Conservation (phyloP, 2,797 vertebrate genomes). For the Fringilla coelebs region DNA sequence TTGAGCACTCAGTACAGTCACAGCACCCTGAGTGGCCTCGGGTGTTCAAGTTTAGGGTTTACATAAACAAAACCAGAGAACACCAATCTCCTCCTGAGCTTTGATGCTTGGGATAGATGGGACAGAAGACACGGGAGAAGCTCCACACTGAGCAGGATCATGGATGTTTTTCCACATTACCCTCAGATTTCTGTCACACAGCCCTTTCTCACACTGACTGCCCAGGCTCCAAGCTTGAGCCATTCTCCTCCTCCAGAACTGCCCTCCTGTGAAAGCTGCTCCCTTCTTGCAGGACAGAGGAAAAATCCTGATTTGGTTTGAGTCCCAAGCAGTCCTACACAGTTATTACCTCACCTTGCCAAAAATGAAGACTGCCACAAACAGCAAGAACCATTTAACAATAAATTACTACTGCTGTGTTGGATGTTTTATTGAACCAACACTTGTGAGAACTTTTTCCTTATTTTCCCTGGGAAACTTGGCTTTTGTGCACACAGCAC, state of each 20-base stretch:
- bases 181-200: neutral
- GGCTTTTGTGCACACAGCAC: neutral
- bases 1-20: neutral
- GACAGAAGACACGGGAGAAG: neutral
- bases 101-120: neutral
- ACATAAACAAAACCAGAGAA: neutral
- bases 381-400: neutral
- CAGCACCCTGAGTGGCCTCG: neutral
- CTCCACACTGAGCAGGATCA: neutral
- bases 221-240: neutral
- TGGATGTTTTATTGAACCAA: slow-evolving; percentile 27
- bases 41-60: neutral
- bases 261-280: neutral
- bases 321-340: neutral
- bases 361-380: neutral
- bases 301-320: neutral
- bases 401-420: neutral
- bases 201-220: neutral
- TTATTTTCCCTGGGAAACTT: neutral
- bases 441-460: neutral
- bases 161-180: neutral
- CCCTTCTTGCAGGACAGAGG: neutral
- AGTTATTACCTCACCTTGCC: neutral
- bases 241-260: neutral
- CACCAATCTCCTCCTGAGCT: neutral